A percentile compares a stretch with the other conserved stretches of the same genome.
Evolutionary conservation across 2,113 vertebrate species (phyloP).

Genomic region (Hippolais icterina): DNA sequence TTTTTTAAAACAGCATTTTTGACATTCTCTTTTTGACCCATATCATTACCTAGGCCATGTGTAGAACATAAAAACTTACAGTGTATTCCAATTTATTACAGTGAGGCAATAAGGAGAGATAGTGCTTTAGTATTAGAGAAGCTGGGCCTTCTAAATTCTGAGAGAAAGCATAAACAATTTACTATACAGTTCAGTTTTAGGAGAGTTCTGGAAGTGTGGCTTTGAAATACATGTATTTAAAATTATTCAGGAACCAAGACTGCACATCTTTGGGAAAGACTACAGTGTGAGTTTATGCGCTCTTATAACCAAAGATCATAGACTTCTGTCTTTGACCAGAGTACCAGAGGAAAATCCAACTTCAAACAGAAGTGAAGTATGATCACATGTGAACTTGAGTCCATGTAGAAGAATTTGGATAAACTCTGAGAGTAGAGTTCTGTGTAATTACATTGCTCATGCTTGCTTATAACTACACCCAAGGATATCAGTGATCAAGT

Average conservation of each 20-base stretch:
- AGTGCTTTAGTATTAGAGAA: not conserved
- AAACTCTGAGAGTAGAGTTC: not conserved
- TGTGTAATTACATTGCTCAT: not conserved
- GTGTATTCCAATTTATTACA: not conserved
- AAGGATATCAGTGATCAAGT: not conserved
- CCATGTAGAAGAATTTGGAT: not conserved
- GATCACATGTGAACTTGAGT: not conserved
- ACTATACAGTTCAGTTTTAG: not conserved
- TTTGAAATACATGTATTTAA: not conserved
- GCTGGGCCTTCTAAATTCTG: not conserved
- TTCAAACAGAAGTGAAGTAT: not conserved
- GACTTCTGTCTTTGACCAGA: not conserved
- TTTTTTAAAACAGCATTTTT: not conserved
- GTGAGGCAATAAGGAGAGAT: not conserved
- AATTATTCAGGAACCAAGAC: not conserved
- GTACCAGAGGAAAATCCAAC: not conserved
- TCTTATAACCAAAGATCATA: not conserved
- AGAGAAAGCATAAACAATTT: not conserved
- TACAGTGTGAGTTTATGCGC: not conserved
- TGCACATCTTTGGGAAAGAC: not conserved
- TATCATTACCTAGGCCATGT: not conserved
- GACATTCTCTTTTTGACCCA: not conserved
- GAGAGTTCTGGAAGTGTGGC: not conserved
- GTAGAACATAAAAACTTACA: not conserved
- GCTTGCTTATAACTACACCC: not conserved